A percentile compares a stretch with the other conserved stretches of the same genome.
These are phyloP conservation scores for Protosalanx chinensis DNA, from an alignment of 2,797 vertebrate species.

Conservation along the genomic window DNA sequence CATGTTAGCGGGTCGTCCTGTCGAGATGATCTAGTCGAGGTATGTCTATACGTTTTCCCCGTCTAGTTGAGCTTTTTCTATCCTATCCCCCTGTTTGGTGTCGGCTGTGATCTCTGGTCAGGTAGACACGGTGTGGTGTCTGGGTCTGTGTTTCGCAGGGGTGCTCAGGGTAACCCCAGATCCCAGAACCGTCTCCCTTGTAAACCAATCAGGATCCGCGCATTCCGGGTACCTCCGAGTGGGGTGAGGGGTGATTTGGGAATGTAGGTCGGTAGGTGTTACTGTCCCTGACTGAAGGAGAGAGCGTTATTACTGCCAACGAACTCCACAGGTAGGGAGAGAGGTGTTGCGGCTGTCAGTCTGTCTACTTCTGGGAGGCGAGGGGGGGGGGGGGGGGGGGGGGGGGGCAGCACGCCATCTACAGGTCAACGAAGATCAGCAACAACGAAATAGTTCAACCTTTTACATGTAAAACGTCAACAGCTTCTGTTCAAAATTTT, in stretches of 20 bases:
- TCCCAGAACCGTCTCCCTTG: too few relatives aligned
- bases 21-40: neutral
- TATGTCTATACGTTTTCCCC: neutral
- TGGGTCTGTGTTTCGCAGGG: too few relatives aligned
- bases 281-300: neutral
- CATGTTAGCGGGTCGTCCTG: neutral
- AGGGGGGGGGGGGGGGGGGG: conserved; percentile 33
- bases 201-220: neutral
- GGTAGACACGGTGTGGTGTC: too few relatives aligned
- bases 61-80: neutral
- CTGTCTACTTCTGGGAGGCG: neutral
- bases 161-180: neutral
- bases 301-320: neutral
- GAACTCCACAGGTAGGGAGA: neutral
- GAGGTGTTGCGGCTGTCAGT: neutral
- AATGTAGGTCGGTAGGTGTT: neutral
- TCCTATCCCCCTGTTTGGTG: too few relatives aligned
- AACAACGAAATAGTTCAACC: conserved; percentile 40
- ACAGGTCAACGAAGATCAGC: conserved; percentile 36
- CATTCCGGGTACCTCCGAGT: neutral
- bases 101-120: too few relatives aligned
- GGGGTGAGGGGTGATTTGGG: too few relatives aligned
- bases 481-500: conserved; percentile 27
- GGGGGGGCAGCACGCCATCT: conserved; percentile 49
- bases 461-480: conserved; percentile 38